These are phyloP conservation scores for Bambusicola thoracicus DNA, from an alignment of 2,113 vertebrate genomes.

Conservation along the genomic window DNA sequence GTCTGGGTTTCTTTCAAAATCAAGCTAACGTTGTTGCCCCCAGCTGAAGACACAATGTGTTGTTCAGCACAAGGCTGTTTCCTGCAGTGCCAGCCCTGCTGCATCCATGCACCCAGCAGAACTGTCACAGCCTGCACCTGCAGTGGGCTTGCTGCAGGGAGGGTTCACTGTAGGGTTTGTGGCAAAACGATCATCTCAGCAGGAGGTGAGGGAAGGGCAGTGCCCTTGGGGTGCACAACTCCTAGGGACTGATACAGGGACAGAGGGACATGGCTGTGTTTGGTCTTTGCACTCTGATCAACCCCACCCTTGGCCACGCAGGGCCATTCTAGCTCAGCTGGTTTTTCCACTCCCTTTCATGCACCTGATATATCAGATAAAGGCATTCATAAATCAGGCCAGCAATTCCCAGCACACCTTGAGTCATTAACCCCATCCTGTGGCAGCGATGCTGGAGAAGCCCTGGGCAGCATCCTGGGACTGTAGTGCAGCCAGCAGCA, in stretches of 20 bases:
- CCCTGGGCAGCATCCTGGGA: neutral
- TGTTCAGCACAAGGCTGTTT: neutral
- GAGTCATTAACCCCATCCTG: neutral
- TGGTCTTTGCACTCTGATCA: neutral
- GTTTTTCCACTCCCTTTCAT: slow-evolving; percentile 3
- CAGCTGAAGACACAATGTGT: neutral
- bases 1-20: no score
- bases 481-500: neutral
- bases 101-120: neutral
- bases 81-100: neutral
- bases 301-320: neutral
- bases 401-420: slow-evolving; percentile 4
- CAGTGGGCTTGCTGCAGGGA: neutral
- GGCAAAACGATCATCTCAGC: rapidly evolving
- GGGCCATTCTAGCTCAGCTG: neutral
- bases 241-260: neutral
- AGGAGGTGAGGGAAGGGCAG: neutral
- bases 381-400: neutral
- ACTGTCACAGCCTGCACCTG: neutral
- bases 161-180: neutral
- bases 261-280: neutral
- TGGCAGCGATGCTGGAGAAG: neutral
- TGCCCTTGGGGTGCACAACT: neutral
- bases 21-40: neutral
- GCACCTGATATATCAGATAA: neutral